These are phyloP conservation scores for Siniperca scherzeri DNA, from an alignment of 2,797 vertebrate species.

Conservation along the genomic window DNA sequence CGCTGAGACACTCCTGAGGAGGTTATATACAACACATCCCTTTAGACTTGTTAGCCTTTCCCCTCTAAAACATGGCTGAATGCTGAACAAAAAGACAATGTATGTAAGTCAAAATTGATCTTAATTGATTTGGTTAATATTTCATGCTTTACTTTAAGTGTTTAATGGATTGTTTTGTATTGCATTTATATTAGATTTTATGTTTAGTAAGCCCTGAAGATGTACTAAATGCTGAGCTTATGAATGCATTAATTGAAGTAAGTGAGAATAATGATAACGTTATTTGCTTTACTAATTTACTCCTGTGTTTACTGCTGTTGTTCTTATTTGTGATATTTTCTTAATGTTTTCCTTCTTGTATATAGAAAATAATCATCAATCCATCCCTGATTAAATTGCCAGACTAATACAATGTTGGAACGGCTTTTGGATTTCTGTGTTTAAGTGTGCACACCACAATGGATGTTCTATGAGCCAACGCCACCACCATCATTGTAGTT, in stretches of 20 bases:
- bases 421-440: background rate
- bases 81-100: background rate
- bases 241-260: constrained; percentile 35
- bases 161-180: constrained; percentile 28
- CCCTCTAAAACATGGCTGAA: background rate
- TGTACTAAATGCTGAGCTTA: constrained; percentile 33
- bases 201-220: constrained; percentile 31
- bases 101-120: background rate
- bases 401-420: constrained; percentile 12
- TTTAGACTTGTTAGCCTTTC: background rate
- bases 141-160: constrained; percentile 18
- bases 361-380: constrained; percentile 35
- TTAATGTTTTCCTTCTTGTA: constrained; percentile 18
- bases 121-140: constrained; percentile 8
- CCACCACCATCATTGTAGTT: background rate
- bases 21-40: no score
- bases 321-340: constrained; percentile 31
- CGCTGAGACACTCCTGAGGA: no score
- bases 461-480: background rate
- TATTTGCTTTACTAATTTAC: constrained; percentile 44
- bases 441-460: background rate
- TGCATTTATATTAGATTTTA: constrained; percentile 25
- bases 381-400: constrained; percentile 29
- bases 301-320: constrained; percentile 23
- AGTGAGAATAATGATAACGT: constrained; percentile 37